phyloP scores from a whole-genome alignment of 2,888 invertebrate species.

The Scaptodrosophila latifasciaeformis region DNA sequence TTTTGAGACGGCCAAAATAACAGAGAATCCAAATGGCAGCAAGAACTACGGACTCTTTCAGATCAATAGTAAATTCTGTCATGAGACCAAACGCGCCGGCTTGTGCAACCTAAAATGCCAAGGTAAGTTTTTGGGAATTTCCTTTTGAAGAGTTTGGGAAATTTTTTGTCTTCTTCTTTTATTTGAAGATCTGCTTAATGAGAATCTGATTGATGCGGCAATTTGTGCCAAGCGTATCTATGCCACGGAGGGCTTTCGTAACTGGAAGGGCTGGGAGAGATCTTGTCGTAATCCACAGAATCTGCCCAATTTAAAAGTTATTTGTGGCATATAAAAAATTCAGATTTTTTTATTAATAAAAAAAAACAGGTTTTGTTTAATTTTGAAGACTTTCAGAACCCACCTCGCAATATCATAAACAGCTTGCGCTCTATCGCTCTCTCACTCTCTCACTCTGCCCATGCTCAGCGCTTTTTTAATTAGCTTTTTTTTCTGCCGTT shows the following conservation, averaged over 20 bases:
- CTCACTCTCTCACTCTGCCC: conserved; percentile 1
- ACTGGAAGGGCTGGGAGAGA: conserved; percentile 70
- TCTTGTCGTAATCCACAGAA: conserved; percentile 58
- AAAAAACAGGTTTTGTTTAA: no score
- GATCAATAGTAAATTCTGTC: conserved; percentile 84
- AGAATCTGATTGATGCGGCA: conserved; percentile 80
- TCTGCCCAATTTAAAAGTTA: conserved; percentile 61
- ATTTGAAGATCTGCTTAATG: conserved; percentile 79
- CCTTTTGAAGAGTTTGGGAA: background rate
- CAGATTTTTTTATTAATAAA: no score
- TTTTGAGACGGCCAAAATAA: conserved; percentile 79
- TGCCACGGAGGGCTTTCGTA: conserved; percentile 78
- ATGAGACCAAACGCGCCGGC: conserved; percentile 76
- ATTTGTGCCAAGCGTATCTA: conserved; percentile 80
- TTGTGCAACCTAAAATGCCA: conserved; percentile 83
- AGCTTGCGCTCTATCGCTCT: background rate
- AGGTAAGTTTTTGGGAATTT: conserved; percentile 75
- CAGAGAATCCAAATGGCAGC: conserved; percentile 78
- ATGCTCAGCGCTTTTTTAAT: background rate
- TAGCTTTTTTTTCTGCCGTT: conserved; percentile 32
- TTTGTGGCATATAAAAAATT: conserved; percentile 50
- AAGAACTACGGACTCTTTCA: conserved; percentile 80
- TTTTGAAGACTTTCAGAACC: no score
- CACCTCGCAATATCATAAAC: no score
- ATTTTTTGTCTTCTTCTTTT: no score